These are phyloP conservation scores for Tachystola acroxantha DNA, from an alignment of 2,888 invertebrate species.

Conservation along the genomic window DNA sequence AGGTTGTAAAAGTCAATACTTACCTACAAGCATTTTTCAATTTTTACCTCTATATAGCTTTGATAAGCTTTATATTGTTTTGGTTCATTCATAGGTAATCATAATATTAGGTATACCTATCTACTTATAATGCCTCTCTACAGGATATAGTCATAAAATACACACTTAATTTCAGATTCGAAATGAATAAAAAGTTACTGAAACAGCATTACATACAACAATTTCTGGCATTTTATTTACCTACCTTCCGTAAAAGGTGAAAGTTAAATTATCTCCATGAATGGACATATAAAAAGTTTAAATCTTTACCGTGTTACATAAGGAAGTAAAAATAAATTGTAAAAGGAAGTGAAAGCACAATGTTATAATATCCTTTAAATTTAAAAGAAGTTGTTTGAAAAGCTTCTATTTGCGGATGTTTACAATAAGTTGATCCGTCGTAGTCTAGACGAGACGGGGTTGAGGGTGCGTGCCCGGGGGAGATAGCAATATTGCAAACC, in stretches of 20 bases:
- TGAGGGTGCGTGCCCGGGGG: constrained; percentile 52
- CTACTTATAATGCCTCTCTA: no score
- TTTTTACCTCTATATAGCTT: no score
- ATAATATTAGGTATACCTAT: no score
- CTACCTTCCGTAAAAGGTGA: constrained; percentile 3
- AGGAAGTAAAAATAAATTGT: constrained; percentile 3
- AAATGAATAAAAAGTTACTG: not conserved
- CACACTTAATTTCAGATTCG: not conserved
- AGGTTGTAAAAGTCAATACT: no score
- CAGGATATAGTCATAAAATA: not conserved
- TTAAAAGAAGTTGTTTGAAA: constrained; percentile 38
- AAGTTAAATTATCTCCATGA: no score
- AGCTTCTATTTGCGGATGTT: constrained; percentile 38
- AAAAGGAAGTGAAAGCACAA: constrained; percentile 29
- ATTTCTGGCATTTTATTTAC: not conserved
- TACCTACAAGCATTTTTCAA: no score
- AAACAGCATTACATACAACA: no score
- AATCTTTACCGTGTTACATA: no score
- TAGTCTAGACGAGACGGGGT: constrained; percentile 69
- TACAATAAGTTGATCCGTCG: constrained; percentile 49
- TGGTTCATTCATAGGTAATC: no score
- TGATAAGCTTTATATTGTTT: no score
- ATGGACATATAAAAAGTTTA: no score
- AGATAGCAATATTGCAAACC: constrained; percentile 54
- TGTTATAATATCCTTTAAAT: constrained; percentile 24